Base-by-base conservation (phyloP, 2,797 vertebrate genomes). In the Crax fasciolata region DNA sequence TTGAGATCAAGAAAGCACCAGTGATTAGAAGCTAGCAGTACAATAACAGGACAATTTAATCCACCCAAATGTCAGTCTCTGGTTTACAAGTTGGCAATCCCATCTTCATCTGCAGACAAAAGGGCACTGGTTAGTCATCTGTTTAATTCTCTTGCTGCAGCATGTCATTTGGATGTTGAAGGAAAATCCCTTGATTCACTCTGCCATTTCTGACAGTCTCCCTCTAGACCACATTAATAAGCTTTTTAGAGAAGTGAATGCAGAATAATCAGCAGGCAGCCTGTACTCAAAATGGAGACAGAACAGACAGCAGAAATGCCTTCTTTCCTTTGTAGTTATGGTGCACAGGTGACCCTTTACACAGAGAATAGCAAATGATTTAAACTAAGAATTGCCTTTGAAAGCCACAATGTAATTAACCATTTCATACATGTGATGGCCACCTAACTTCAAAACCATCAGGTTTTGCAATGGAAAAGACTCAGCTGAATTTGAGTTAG, bases 151-250 rank as follows among this genome's bases (percentile, higher is more conserved):
- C 97, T 94, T 95, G 97, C 97, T 97, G 97, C 97, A 62, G 96
- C 96, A 88, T 98, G 98, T 98, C 97, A 98, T 98, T 98, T 98
- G 96, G 96, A 97, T 95, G 96, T 98, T 97, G 97, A 98, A 98
- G 96, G 96, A 98, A 98, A 98, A 98, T 98, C 98, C 98, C 97
- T 97, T 97, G 98, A 98, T 98, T 98, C 96, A 89, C 87, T 92
- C 97, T 98, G 98, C 98, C 97, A 98, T 98, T 98, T 98, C 97
- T 98, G 98, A 98, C 98, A 97, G 96, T 88, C 96, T 98, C 98
- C 98, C 98, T 96, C 96, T 95, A 98, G 98, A 98, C 98, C 92
- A 97, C 96, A 97, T 98, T 98, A 98, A 98, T 98, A 98, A 98
- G 96, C 97, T 86, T 98, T 98, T 97, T 97, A 98, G 96, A 97